Conservation (phyloP, 1,140 invertebrate genomes). For the Drosophila persimilis region DNA sequence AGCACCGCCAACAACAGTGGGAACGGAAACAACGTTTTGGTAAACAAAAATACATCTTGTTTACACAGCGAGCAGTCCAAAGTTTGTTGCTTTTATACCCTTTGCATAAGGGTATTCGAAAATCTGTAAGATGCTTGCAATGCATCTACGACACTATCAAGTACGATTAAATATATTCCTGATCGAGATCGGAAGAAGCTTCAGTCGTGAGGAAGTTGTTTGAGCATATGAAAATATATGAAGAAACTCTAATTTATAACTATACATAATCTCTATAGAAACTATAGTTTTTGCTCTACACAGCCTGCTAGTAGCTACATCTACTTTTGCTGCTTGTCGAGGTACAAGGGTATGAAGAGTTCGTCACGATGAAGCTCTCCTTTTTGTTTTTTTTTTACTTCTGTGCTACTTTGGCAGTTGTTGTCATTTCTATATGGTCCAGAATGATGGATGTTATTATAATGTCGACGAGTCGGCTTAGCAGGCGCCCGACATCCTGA, state of each 20-base stretch:
- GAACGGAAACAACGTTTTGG: constrained; percentile 45
- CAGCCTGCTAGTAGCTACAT: too few species aligned
- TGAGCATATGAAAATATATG: too few species aligned
- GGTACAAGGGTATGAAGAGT: too few species aligned
- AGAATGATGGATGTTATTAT: constrained; percentile 77
- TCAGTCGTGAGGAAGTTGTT: too few species aligned
- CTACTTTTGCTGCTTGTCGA: too few species aligned
- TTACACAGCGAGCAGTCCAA: constrained; percentile 56
- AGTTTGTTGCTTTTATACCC: constrained; percentile 39
- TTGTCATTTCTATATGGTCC: constrained; percentile 62
- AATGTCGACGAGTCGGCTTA: constrained; percentile 58
- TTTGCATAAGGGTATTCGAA: too few species aligned
- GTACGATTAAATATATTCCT: too few species aligned
- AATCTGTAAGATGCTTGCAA: too few species aligned
- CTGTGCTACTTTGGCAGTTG: constrained; percentile 48
- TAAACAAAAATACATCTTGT: constrained; percentile 74
- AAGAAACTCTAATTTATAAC: too few species aligned
- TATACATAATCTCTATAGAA: too few species aligned
- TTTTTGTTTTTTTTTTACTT: constrained; percentile 49
- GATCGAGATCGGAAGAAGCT: too few species aligned
- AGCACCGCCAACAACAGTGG: constrained; percentile 37
- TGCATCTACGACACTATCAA: too few species aligned
- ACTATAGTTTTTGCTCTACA: neutral
- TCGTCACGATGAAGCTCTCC: constrained; percentile 3
- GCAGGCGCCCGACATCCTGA: constrained; percentile 47